phyloP scores from a whole-genome alignment of 2,113 vertebrate species.

The Thymallus thymallus region DNA sequence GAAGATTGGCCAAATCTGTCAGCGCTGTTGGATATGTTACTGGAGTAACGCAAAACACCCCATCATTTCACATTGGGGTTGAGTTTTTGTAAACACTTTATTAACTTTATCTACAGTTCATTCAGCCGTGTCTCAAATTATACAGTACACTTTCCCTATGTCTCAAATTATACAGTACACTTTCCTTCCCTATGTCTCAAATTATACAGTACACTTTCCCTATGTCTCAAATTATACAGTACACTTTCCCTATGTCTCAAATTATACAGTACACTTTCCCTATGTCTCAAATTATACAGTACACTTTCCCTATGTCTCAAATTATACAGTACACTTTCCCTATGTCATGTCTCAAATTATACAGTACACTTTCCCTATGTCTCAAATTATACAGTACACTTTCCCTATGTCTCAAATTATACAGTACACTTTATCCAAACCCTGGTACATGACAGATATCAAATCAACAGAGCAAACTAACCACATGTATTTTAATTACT shows the following conservation, averaged over 20 bases:
- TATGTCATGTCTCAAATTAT: too few species aligned
- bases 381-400: neutral
- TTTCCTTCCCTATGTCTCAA: too few species aligned
- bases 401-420: neutral
- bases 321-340: neutral
- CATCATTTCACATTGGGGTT: constrained; percentile 20
- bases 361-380: constrained; percentile 7
- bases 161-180: neutral
- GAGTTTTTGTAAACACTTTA: constrained; percentile 11
- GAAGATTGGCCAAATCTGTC: constrained; percentile 20
- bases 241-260: constrained; percentile 4
- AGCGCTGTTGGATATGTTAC: constrained; percentile 9
- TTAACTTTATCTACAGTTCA: constrained; percentile 8
- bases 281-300: neutral
- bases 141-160: neutral
- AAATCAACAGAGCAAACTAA: neutral
- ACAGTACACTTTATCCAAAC: constrained; percentile 2
- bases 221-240: neutral
- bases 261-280: neutral
- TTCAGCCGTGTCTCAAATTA: too few species aligned
- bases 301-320: constrained; percentile 4
- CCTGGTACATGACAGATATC: neutral
- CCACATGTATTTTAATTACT: too few species aligned
- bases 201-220: neutral
- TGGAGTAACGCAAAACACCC: constrained; percentile 12